Conservation (phyloP, 1,140 invertebrate genomes). For the Calephelis virginiensis region DNA sequence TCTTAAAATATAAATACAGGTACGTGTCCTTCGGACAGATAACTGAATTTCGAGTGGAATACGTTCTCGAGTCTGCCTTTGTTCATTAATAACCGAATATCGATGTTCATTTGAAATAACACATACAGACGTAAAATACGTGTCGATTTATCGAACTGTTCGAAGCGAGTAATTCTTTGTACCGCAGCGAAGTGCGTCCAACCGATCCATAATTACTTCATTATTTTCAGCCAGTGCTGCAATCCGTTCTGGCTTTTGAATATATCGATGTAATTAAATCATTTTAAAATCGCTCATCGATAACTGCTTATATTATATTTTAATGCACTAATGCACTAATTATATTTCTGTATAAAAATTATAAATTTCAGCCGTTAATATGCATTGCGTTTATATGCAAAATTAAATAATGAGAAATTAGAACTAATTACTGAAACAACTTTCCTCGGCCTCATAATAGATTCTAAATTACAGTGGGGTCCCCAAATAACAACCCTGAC, state of each 20-base stretch:
- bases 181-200: constrained; percentile 1
- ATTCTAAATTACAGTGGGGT: too few species aligned
- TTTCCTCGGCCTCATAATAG: too few species aligned
- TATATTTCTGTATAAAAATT: not conserved
- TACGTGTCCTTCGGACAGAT: not conserved
- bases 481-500: too few species aligned
- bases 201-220: constrained; percentile 14
- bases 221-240: constrained; percentile 12
- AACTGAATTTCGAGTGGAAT: not conserved
- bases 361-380: not conserved
- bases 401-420: too few species aligned
- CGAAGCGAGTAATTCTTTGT: constrained; percentile 1
- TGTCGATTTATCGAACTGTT: constrained; percentile 3
- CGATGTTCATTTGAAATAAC: constrained; percentile 6
- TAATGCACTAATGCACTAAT: not conserved
- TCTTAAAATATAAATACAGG: too few species aligned
- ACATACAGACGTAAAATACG: not conserved
- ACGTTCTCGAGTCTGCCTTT: not conserved
- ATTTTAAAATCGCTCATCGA: constrained; percentile 5
- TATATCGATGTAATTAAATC: constrained; percentile 18
- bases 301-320: too few species aligned
- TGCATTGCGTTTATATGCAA: too few species aligned
- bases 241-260: constrained; percentile 14
- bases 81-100: constrained; percentile 1
- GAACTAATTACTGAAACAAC: too few species aligned